phyloP scores from a whole-genome alignment of 64 coral and sea anemone genomes.

The Cladopsammia gracilis region DNA sequence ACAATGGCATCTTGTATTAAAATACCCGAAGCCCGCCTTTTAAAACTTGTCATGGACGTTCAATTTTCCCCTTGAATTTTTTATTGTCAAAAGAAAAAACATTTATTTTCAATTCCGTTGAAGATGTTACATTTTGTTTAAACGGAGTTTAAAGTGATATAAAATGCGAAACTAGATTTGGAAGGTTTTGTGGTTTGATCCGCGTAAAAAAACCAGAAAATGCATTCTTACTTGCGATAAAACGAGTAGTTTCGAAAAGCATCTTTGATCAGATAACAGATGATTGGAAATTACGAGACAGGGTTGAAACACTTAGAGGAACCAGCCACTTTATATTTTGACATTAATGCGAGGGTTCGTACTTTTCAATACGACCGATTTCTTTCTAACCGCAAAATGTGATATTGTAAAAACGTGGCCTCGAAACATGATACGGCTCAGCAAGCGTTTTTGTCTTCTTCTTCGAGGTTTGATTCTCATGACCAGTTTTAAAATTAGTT shows the following conservation, averaged over 20 bases:
- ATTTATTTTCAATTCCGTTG: background rate
- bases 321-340: conserved; percentile 16
- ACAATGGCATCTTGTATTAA: background rate
- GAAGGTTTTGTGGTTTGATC: conserved; percentile 37
- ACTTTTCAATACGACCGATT: background rate
- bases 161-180: background rate
- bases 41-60: background rate
- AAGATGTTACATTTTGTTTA: background rate
- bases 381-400: conserved; percentile 51
- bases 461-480: background rate
- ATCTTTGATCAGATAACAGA: conserved; percentile 36
- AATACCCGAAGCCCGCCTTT: background rate
- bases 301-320: conserved; percentile 1
- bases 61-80: background rate
- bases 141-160: background rate
- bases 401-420: conserved; percentile 53
- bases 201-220: background rate
- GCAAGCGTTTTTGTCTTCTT: background rate
- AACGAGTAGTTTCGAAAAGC: conserved; percentile 21
- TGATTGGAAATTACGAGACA: conserved; percentile 42
- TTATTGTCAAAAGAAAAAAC: background rate
- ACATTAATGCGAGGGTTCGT: background rate
- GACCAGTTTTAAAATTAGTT: background rate
- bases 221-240: background rate
- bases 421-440: conserved; percentile 1